These are phyloP conservation scores for Mus spicilegus DNA, from an alignment of 2,113 vertebrate genomes.

Conservation along the genomic window DNA sequence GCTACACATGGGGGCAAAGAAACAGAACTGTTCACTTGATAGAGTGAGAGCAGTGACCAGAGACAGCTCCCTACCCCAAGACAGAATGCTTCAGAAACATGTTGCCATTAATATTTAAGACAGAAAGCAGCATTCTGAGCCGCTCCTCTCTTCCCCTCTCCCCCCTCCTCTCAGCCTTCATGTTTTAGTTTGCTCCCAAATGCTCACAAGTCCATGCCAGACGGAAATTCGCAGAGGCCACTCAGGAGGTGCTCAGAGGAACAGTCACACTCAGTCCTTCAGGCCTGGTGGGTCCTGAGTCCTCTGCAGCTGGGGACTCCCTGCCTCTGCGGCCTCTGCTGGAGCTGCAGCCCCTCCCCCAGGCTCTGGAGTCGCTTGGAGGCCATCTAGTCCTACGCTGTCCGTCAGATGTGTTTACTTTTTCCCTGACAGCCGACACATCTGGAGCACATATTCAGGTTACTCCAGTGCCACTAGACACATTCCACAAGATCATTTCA, in stretches of 20 bases:
- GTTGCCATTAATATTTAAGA: conserved; percentile 85
- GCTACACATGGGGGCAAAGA: conserved; percentile 64
- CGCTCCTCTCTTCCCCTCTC: conserved; percentile 76
- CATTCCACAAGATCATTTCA: conserved; percentile 97
- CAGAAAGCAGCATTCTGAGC: conserved; percentile 85
- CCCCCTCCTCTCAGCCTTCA: conserved; percentile 90
- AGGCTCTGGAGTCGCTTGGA: conserved; percentile 89
- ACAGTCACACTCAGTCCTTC: conserved; percentile 92
- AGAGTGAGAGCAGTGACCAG: conserved; percentile 61
- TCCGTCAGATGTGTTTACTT: conserved; percentile 99
- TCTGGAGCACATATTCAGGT: conserved; percentile 99
- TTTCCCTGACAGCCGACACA: conserved; percentile 99
- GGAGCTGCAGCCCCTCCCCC: conserved; percentile 82
- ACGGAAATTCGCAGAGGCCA: conserved; percentile 95
- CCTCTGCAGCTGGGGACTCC: conserved; percentile 87
- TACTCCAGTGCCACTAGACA: conserved; percentile 97
- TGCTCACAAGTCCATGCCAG: conserved; percentile 96
- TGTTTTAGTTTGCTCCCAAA: conserved; percentile 97
- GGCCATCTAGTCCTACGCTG: conserved; percentile 98
- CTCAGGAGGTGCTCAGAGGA: conserved; percentile 93
- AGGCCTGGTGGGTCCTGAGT: conserved; percentile 92
- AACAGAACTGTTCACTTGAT: conserved; percentile 79
- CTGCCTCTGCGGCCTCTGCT: conserved; percentile 78
- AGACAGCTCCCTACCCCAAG: conserved; percentile 57
- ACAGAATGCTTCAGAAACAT: conserved; percentile 82